A percentile compares a stretch with the other conserved stretches of the same genome.
Conservation (phyloP, 53 echinoderm and acorn worm genomes). For the Apostichopus leukothele region DNA sequence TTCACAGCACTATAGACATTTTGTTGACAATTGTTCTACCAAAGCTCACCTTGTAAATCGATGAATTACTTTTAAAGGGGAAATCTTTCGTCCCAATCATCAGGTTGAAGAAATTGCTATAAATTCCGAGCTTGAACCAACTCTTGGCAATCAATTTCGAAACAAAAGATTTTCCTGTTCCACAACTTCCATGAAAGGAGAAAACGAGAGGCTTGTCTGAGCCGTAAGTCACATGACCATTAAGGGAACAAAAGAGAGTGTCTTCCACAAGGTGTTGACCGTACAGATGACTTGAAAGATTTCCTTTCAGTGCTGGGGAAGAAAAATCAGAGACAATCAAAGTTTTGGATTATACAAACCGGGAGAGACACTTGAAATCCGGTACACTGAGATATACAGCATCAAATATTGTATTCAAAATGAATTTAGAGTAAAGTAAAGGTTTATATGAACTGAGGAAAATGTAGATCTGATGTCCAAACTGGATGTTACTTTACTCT, state of each 20-base stretch:
- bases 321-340: background rate
- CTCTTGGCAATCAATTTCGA: constrained; percentile 74
- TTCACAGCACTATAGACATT: no score
- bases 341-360: no score
- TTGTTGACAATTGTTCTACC: no score
- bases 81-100: constrained; percentile 57
- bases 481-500: no score
- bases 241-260: constrained; percentile 62
- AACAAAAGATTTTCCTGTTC: constrained; percentile 88
- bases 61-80: background rate
- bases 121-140: constrained; percentile 70
- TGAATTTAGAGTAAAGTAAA: no score
- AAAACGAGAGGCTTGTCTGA: constrained; percentile 76
- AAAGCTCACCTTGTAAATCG: constrained; percentile 13
- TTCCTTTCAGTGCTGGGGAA: constrained; percentile 57
- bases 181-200: constrained; percentile 90
- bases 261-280: constrained; percentile 79
- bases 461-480: no score
- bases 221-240: constrained; percentile 51
- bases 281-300: constrained; percentile 51
- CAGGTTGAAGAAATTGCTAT: constrained; percentile 80
- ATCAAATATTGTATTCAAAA: no score
- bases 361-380: no score
- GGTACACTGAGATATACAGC: no score
- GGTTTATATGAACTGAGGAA: no score